A percentile compares a stretch with the other conserved stretches of the same genome.
These are phyloP conservation scores for Drosophila ficusphila DNA, from an alignment of 1,140 invertebrate species.

Conservation along the genomic window DNA sequence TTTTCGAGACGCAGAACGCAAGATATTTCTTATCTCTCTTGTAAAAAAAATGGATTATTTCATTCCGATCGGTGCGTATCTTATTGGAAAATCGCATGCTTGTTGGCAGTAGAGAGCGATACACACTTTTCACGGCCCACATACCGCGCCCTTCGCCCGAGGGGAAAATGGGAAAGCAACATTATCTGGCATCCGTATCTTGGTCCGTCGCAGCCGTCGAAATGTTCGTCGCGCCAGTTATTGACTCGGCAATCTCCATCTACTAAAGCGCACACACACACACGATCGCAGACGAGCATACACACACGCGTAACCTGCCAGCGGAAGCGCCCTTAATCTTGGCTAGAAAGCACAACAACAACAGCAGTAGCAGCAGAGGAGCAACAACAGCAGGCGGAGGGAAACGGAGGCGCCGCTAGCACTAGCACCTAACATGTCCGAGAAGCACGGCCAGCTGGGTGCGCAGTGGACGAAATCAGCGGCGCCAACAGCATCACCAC, in stretches of 20 bases:
- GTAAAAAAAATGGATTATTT: constrained; percentile 73
- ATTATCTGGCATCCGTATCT: constrained; percentile 78
- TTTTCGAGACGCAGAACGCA: constrained; percentile 79
- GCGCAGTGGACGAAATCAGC: constrained; percentile 78
- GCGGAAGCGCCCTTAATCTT: constrained; percentile 24
- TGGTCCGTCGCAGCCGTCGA: constrained; percentile 57
- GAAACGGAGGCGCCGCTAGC: constrained; percentile 43
- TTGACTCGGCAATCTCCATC: constrained; percentile 80
- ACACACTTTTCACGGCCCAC: constrained; percentile 24
- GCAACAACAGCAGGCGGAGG: constrained; percentile 12
- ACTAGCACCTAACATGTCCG: constrained; percentile 78
- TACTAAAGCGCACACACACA: constrained; percentile 62
- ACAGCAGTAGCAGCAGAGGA: constrained; percentile 11
- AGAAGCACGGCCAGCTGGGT: constrained; percentile 78
- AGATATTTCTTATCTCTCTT: constrained; percentile 67
- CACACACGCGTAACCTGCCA: constrained; percentile 39
- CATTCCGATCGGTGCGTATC: constrained; percentile 67
- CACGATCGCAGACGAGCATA: constrained; percentile 16
- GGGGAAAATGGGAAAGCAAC: constrained; percentile 62
- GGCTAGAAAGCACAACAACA: constrained; percentile 38
- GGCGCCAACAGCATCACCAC: constrained; percentile 52
- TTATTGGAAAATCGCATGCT: constrained; percentile 62
- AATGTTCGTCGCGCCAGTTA: constrained; percentile 76
- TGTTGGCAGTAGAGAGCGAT: constrained; percentile 25
- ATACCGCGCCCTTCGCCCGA: constrained; percentile 6